Percentiles rank a stretch among this genome's conserved stretches.
Evolutionary conservation across 2,113 vertebrate genomes (phyloP).

Genomic region (Actenoides hombroni): DNA sequence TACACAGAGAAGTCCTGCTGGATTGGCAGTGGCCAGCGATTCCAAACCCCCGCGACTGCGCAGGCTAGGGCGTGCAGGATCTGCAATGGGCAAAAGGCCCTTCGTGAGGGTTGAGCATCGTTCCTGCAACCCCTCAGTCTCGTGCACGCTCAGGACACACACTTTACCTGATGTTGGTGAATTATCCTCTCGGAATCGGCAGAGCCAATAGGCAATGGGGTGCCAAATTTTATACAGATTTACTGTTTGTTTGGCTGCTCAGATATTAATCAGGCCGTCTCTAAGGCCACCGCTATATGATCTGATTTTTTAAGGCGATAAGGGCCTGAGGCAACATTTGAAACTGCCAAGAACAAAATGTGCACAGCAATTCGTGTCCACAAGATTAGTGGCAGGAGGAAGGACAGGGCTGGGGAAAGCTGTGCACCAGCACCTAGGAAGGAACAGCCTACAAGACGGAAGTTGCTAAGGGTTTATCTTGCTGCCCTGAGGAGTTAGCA

Average conservation of each 20-base stretch:
- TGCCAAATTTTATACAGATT: conserved; percentile 22
- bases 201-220: background rate
- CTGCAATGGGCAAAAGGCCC: background rate
- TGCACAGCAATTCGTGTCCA: background rate
- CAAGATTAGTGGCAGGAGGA: background rate
- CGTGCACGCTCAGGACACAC: accelerated
- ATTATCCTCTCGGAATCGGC: background rate
- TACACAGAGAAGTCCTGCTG: background rate
- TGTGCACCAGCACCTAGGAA: background rate
- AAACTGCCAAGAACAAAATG: conserved; percentile 49
- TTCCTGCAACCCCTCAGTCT: background rate
- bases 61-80: background rate
- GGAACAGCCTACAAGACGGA: background rate
- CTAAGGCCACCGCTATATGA: background rate
- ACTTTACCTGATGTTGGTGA: background rate
- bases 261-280: conserved; percentile 13
- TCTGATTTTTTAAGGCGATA: conserved; percentile 39
- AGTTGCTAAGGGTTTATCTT: background rate
- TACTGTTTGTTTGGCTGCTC: conserved; percentile 18
- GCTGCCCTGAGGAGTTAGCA: background rate
- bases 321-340: background rate
- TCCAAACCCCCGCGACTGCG: background rate
- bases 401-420: background rate
- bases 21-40: background rate
- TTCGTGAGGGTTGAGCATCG: accelerated